Conservation (phyloP, 35 echinoderm and acorn worm genomes). For the Ptychodera flava region DNA sequence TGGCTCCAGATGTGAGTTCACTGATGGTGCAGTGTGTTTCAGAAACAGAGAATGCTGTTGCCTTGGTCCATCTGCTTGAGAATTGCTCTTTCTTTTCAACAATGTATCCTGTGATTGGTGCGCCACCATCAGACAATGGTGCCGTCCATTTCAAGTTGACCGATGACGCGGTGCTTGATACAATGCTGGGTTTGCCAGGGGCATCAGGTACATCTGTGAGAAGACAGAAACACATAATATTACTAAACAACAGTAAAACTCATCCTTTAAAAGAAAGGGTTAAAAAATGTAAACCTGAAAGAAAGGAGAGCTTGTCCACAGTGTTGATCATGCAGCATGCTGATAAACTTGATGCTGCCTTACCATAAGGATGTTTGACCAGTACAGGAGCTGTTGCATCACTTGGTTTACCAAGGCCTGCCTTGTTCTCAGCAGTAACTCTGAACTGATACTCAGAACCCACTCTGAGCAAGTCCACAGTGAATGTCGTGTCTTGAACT, state of each 20-base stretch:
- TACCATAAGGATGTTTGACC: slow-evolving; percentile 82
- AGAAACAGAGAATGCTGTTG: not conserved
- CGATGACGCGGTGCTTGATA: slow-evolving; percentile 51
- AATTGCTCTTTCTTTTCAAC: slow-evolving; percentile 18
- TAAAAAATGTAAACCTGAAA: not conserved
- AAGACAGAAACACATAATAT: not conserved
- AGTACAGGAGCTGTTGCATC: slow-evolving; percentile 43
- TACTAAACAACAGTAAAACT: not conserved
- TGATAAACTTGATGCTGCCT: not conserved
- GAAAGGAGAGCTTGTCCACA: not conserved
- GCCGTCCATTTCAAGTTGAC: slow-evolving; percentile 76
- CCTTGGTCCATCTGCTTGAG: slow-evolving; percentile 43
- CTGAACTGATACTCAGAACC: slow-evolving; percentile 82
- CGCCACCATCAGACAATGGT: slow-evolving; percentile 44
- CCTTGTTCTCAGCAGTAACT: slow-evolving; percentile 91
- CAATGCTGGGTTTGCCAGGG: slow-evolving; percentile 72
- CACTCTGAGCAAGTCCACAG: slow-evolving; percentile 40
- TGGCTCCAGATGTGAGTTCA: not conserved
- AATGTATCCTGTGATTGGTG: not conserved
- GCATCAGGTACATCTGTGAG: slow-evolving; percentile 64
- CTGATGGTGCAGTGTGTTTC: not conserved
- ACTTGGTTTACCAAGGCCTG: slow-evolving; percentile 67
- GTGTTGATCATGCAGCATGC: not conserved
- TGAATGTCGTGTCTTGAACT: slow-evolving; percentile 52
- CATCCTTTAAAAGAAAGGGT: not conserved